These are phyloP conservation scores for Zapornia atra DNA, from an alignment of 2,113 vertebrate species.

Conservation along the genomic window DNA sequence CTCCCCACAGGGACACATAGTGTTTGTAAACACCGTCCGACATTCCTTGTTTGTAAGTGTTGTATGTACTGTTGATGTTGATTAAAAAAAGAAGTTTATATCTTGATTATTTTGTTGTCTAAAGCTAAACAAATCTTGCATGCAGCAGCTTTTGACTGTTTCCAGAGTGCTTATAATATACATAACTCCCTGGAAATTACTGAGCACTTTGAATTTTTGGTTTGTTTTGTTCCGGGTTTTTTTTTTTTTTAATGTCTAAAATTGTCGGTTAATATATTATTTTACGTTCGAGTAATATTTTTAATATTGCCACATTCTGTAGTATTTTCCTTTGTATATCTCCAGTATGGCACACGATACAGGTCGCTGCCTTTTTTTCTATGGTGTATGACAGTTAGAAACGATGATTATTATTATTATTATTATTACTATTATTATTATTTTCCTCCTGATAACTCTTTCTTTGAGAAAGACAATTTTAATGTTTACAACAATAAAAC, in stretches of 20 bases:
- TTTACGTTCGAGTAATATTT: slow-evolving; percentile 82
- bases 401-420: slow-evolving; percentile 64
- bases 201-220: slow-evolving; percentile 87
- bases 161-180: slow-evolving; percentile 86
- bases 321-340: slow-evolving; percentile 83
- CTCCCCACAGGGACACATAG: slow-evolving; percentile 87
- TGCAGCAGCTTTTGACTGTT: slow-evolving; percentile 90
- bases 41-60: slow-evolving; percentile 99
- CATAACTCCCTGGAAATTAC: slow-evolving; percentile 86
- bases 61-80: slow-evolving; percentile 99
- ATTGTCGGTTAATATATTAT: slow-evolving; percentile 87
- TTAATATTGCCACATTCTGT: slow-evolving; percentile 82
- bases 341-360: slow-evolving; percentile 79
- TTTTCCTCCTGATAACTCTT: slow-evolving; percentile 81
- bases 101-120: slow-evolving; percentile 98
- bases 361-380: slow-evolving; percentile 81
- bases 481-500: slow-evolving; percentile 99
- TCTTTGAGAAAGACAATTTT: slow-evolving; percentile 95
- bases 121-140: slow-evolving; percentile 92
- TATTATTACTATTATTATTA: not conserved
- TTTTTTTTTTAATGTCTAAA: slow-evolving; percentile 76
- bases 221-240: slow-evolving; percentile 67
- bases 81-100: slow-evolving; percentile 98
- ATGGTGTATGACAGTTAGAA: slow-evolving; percentile 83
- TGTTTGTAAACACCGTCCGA: slow-evolving; percentile 97